Base-by-base conservation (phyloP, 2,888 invertebrate genomes). In the Carcina quercana region DNA sequence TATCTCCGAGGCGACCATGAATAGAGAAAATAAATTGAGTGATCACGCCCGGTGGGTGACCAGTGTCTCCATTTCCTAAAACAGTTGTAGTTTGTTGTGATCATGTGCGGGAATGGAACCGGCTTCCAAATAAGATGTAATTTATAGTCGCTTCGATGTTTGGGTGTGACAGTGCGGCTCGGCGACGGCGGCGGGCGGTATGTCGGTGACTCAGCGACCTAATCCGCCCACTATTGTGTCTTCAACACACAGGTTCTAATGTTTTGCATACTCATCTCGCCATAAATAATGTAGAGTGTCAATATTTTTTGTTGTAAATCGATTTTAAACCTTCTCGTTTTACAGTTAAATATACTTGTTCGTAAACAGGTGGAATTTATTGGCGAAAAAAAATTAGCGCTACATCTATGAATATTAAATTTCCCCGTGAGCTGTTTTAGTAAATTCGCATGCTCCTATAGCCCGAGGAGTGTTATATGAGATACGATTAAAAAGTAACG, bases 161-260 rank as follows among this genome's bases (percentile, higher is more conserved):
- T 70, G 65, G 69, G 47, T 55, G 61, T 51, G 50, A 31, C n/a
- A n/a, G n/a, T n/a, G n/a, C n/a, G n/a, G n/a, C n/a, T n/a, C n/a
- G n/a, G n/a, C n/a, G n/a, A n/a, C n/a, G n/a, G n/a, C 36, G 48
- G 44, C 46, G 57, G 65, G 57, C 50, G 53, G 61, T 62, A 54
- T 59, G 53, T 25, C 37, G 44, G 54, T 78, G 78, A 75, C 50
- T 76, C 73, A 75, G 43, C 45, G 30, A 25, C 43, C 47, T 37
- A 48, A 67, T 45, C 71, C 71, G n/a, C 61, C 69, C 69, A 34
- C 40, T 41, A 50, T 49, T 48, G 53, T 59, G 45, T 45, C 46
- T 45, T 42, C 36, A 48, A 40, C 42, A 35, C 47, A 48, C 53
- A 54, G 50, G 49, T 56, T 45, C 40, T 38, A 36, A 40, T 36